Evolutionary conservation across 2,797 vertebrate genomes (phyloP).

Genomic region (Enoplosus armatus): DNA sequence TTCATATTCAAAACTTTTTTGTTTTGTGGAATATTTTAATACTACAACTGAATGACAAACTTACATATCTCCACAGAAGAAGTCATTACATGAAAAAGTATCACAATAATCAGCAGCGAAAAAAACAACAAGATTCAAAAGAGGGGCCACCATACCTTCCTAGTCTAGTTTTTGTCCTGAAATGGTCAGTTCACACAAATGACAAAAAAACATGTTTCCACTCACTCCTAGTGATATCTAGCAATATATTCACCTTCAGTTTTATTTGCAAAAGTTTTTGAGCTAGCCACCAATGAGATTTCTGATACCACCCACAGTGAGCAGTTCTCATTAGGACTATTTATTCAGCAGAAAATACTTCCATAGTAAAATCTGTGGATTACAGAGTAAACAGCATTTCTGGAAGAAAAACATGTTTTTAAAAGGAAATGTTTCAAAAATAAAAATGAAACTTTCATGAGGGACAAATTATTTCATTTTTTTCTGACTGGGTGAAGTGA

Average conservation of each 20-base stretch:
- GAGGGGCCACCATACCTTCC: neutral
- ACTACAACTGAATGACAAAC: constrained; percentile 53
- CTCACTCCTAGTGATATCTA: neutral
- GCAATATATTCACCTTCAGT: neutral
- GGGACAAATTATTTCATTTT: neutral
- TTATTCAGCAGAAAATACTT: constrained; percentile 3
- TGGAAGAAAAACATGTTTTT: neutral
- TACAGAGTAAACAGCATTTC: neutral
- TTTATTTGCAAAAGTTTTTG: neutral
- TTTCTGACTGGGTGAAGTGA: neutral
- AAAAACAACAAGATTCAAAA: constrained; percentile 23
- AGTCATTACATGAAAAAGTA: constrained; percentile 45
- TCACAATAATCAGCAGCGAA: constrained; percentile 33
- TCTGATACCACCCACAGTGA: neutral
- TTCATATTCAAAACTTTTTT: constrained; percentile 1
- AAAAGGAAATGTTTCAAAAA: constrained; percentile 2
- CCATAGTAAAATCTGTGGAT: neutral
- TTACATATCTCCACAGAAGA: constrained; percentile 2
- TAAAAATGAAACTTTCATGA: neutral
- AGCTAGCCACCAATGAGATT: neutral
- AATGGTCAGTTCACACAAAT: neutral
- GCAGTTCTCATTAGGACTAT: neutral
- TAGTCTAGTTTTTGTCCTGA: neutral
- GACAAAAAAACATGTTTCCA: neutral
- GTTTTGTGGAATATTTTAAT: constrained; percentile 31